Conservation (phyloP, 2,113 vertebrate genomes). For the Athene noctua region DNA sequence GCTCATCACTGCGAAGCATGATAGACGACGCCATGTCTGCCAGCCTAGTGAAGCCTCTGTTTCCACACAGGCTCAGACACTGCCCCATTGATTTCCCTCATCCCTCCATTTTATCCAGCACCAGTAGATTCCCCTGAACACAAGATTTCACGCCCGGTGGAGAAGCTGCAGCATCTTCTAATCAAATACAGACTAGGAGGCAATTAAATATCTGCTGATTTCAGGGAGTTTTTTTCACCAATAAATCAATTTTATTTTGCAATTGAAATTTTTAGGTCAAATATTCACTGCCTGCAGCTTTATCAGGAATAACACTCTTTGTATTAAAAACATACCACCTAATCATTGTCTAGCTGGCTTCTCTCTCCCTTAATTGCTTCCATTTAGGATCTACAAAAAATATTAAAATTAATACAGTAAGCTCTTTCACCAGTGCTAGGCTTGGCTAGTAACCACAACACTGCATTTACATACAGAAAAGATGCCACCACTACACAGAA, state of each 20-base stretch:
- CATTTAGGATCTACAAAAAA: background rate
- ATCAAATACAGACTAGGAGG: background rate
- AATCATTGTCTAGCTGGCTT: background rate
- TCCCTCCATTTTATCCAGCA: background rate
- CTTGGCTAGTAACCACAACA: background rate
- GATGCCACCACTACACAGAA: background rate
- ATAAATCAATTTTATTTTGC: background rate
- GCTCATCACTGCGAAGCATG: fast-evolving
- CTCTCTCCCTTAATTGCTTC: background rate
- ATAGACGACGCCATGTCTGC: fast-evolving
- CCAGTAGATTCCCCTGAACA: background rate
- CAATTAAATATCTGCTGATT: background rate
- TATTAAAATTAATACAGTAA: background rate
- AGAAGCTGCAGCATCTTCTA: background rate
- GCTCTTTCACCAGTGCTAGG: background rate
- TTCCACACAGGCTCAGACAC: background rate
- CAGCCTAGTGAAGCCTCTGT: background rate
- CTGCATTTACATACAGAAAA: background rate
- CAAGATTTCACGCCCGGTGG: background rate
- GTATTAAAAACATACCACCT: background rate
- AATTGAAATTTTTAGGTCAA: background rate
- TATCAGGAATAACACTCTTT: background rate
- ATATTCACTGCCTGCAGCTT: background rate
- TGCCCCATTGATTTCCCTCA: background rate
- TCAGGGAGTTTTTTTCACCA: background rate